Evolutionary conservation across 2,113 vertebrate species (phyloP).

Genomic region (Prionailurus viverrinus): DNA sequence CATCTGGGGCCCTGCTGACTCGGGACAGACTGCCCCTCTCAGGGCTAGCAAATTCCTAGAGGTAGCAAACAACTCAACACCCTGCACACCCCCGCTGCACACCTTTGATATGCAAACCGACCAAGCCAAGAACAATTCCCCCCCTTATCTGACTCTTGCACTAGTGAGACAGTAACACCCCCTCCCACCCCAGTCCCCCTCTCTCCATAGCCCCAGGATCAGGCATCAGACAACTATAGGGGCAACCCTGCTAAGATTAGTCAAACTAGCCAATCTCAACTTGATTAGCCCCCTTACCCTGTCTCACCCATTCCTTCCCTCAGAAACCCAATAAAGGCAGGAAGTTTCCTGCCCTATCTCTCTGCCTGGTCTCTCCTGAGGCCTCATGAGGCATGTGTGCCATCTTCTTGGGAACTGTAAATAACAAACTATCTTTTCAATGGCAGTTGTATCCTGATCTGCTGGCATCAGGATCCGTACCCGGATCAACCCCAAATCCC

Average conservation of each 20-base stretch:
- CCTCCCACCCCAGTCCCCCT: rapidly evolving
- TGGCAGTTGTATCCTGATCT: background rate
- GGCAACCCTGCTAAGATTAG: background rate
- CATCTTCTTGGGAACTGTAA: background rate
- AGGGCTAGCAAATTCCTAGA: background rate
- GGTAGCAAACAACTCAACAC: background rate
- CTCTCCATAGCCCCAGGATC: background rate
- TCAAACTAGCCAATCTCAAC: background rate
- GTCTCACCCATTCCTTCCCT: background rate
- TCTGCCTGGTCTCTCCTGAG: background rate
- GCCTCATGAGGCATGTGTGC: background rate
- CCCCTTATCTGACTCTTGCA: background rate
- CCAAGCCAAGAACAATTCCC: background rate
- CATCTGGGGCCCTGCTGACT: background rate
- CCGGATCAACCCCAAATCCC: background rate
- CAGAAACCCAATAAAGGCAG: background rate
- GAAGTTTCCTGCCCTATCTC: background rate
- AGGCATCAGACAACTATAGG: background rate
- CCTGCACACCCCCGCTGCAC: background rate
- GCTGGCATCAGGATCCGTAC: background rate
- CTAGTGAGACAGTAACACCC: background rate
- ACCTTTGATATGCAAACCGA: background rate
- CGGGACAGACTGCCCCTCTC: background rate
- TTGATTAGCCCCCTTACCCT: background rate
- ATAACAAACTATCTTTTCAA: background rate